A percentile compares a stretch with the other conserved stretches of the same genome.
Conservation (phyloP, 2,797 vertebrate species). For the Miopithecus talapoin region DNA sequence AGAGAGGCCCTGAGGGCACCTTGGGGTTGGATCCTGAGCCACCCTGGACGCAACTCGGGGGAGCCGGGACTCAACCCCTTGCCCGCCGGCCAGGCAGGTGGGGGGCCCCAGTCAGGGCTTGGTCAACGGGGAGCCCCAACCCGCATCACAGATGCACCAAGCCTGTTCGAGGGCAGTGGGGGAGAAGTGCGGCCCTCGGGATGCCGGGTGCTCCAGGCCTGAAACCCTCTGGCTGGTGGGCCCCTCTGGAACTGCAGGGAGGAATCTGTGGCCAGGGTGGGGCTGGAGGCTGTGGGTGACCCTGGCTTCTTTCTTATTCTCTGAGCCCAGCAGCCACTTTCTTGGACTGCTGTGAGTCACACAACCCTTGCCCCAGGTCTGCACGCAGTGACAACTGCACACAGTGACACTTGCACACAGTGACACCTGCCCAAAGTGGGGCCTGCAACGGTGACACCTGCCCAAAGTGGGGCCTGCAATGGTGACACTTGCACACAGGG, state of each 20-base stretch:
- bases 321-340: neutral
- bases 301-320: accelerated
- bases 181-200: accelerated
- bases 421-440: accelerated
- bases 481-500: too few species aligned
- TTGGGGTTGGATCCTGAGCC: accelerated
- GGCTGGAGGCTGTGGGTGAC: accelerated
- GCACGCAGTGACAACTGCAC: accelerated
- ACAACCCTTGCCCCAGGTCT: accelerated
- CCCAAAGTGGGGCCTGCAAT: too few species aligned
- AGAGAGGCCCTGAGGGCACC: too few species aligned
- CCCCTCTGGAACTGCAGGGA: neutral
- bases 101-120: too few species aligned
- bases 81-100: accelerated
- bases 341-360: neutral
- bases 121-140: neutral
- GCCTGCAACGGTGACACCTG: too few species aligned
- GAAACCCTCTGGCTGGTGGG: too few species aligned
- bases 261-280: neutral
- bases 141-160: accelerated
- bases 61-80: neutral
- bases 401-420: neutral
- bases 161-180: accelerated
- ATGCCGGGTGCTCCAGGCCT: neutral
- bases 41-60: accelerated